Evolutionary conservation across 2,888 invertebrate species (phyloP), one percentile per base, ranked within the genome.

Genomic region (Ectemnius cavifrons): DNA sequence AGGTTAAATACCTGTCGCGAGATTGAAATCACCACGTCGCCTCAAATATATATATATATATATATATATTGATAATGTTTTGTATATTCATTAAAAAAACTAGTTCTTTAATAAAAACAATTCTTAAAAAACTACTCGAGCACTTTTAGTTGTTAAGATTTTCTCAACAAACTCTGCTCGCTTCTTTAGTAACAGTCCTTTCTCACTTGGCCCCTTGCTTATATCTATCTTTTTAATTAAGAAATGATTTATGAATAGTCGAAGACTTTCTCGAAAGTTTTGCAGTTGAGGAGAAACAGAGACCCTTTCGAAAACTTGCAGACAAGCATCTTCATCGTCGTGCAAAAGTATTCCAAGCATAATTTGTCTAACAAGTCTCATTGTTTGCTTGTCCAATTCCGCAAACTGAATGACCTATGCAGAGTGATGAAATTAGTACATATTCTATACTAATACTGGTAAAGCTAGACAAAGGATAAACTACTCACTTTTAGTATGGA

Each of bases 201-300:
- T 91, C 0, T 92, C 91, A 1, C 92, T 91, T 46, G 90, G 82
- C 57, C 92, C 73, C 4, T 77, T 56, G 61, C 81, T 87, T 6
- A 89, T 90, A 3, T 93, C 93, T 3, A 93, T 91, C 84, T 94
- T 94, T 84, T 93, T 94, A 2, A 97, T 88, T 23, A 98, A 90
- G 85, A 98, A 98, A 90, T 97, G 97, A 87, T 95, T 95, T 87
- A 98, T 94, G 88, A 98, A 98, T 8, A 98, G 91, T 59, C 95
- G 92, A 2, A 98, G 91, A 81, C 97, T 96, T 88, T 97, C 97
- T 67, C 96, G 93, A 82, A 98, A 96, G 86, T 95, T 92, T 86
- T 95, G 94, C 11, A 98, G 92, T 88, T 97, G 96, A 0, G 94
- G 92, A 0, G 96, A 93, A 68, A 93, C 93, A 0, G 95, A 93